phyloP scores from a whole-genome alignment of 2,888 invertebrate species.

The Amaurobius ferox region DNA sequence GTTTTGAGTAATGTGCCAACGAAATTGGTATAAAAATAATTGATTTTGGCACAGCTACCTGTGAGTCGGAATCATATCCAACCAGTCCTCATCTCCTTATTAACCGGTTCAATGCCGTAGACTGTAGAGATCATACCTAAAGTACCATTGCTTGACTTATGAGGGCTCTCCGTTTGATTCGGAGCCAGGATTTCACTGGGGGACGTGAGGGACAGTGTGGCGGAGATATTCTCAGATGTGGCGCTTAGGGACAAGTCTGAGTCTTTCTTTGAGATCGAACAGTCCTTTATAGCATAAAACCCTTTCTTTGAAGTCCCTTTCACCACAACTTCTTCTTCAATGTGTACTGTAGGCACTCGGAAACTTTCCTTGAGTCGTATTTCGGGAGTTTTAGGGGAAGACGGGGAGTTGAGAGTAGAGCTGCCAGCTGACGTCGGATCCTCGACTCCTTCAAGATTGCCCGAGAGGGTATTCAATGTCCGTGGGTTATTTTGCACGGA shows the following conservation, averaged over 20 bases:
- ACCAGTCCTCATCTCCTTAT: slow-evolving; percentile 72
- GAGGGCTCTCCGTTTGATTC: slow-evolving; percentile 57
- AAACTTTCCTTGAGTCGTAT: slow-evolving; percentile 49
- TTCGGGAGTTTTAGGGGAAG: slow-evolving; percentile 65
- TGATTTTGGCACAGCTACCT: slow-evolving; percentile 66
- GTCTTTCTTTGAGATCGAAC: slow-evolving; percentile 15
- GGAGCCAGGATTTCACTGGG: slow-evolving; percentile 15
- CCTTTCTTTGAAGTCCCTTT: slow-evolving; percentile 25
- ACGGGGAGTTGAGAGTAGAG: slow-evolving; percentile 58
- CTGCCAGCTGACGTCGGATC: slow-evolving; percentile 34
- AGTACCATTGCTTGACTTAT: slow-evolving; percentile 68
- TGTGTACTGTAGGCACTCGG: slow-evolving; percentile 69
- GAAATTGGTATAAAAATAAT: slow-evolving; percentile 69
- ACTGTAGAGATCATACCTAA: slow-evolving; percentile 64
- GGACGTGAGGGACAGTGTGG: slow-evolving; percentile 14
- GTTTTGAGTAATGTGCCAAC: slow-evolving; percentile 44
- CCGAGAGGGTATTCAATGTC: slow-evolving; percentile 40
- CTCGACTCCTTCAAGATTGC: slow-evolving; percentile 48
- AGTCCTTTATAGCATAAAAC: slow-evolving; percentile 26
- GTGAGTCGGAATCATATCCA: slow-evolving; percentile 64
- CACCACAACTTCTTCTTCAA: slow-evolving; percentile 51
- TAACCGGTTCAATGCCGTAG: slow-evolving; percentile 72
- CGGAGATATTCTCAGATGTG: slow-evolving; percentile 15
- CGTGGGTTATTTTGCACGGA: slow-evolving; percentile 49
- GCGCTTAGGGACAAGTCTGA: slow-evolving; percentile 28